Conservation (phyloP, 2,797 vertebrate species). For the Morus bassanus region DNA sequence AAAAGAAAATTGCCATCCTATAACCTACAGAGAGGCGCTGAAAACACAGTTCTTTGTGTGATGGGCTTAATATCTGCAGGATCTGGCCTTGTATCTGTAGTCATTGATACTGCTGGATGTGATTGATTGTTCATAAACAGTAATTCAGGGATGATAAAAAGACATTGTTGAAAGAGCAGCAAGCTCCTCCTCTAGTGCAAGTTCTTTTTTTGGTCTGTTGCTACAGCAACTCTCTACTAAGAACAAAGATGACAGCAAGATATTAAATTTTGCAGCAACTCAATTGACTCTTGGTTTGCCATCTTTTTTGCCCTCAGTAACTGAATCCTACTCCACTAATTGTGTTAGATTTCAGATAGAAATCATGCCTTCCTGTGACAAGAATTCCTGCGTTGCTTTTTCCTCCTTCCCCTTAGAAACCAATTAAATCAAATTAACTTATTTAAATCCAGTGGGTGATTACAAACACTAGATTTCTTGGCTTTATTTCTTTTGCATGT, state of each 20-base stretch:
- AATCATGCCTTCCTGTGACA: slow-evolving; percentile 27
- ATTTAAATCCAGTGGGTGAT: neutral
- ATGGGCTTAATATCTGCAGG: neutral
- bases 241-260: slow-evolving; percentile 73
- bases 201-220: slow-evolving; percentile 69
- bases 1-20: neutral
- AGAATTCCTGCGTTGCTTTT: slow-evolving; percentile 18
- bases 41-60: neutral
- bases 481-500: neutral
- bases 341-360: slow-evolving; percentile 54
- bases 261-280: slow-evolving; percentile 72
- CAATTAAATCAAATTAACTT: slow-evolving; percentile 7
- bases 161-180: slow-evolving; percentile 40
- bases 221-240: slow-evolving; percentile 71
- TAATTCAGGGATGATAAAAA: slow-evolving; percentile 43
- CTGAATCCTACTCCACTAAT: slow-evolving; percentile 44
- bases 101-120: neutral
- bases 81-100: neutral
- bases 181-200: slow-evolving; percentile 48
- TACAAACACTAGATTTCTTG: neutral
- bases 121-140: neutral
- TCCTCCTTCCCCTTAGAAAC: slow-evolving; percentile 33
- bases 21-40: neutral
- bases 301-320: slow-evolving; percentile 45
- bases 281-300: slow-evolving; percentile 65